Evolutionary conservation across 2,113 vertebrate species (phyloP), one percentile per base, ranked within the genome.

Genomic region (Prionailurus viverrinus): DNA sequence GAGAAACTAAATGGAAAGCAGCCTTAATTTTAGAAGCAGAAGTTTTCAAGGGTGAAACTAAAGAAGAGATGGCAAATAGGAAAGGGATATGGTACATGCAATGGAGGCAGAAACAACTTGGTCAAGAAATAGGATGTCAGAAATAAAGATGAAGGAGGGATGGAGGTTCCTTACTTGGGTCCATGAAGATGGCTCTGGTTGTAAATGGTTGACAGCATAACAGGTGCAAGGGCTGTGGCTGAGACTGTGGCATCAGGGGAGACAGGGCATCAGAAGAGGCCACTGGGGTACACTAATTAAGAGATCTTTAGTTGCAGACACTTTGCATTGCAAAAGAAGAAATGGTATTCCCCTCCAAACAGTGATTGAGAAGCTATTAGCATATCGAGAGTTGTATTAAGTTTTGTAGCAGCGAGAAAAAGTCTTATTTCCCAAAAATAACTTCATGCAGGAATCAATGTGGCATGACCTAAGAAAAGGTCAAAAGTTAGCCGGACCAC

Each of bases 401-500:
- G 36, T 55, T 96, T 63, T 95, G 73, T 33, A 27, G 23, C 5
- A 0, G 4, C 1, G 16, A 7, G 45, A 1, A 4, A 45, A 82
- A 91, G 55, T 1, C 13, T 94, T 82, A 14, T 89, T 41, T 91
- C 33, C 23, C 74, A 36, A 82, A 29, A 96, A 18, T 90, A 73
- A 71, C 58, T 88, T 81, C n/a, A 69, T 58, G 15, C 39, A 25
- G 21, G n/a, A 89, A 95, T 92, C 80, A 48, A 58, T 87, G 82
- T 18, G 63, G 48, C 63, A 80, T 48, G 82, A 82, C 83, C 89
- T 36, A 31, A 91, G 15, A 58, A 39, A 92, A 82, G 81, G 55
- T 39, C 66, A 83, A 51, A 63, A 84, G 78, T 85, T 36, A 97
- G 87, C 84, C 25, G 12, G 68, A 96, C 41, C 55, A 58, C 41